A percentile compares a stretch with the other conserved stretches of the same genome.
These are phyloP conservation scores for Opisthograptis luteolata DNA, from an alignment of 2,888 invertebrate genomes.

Conservation along the genomic window DNA sequence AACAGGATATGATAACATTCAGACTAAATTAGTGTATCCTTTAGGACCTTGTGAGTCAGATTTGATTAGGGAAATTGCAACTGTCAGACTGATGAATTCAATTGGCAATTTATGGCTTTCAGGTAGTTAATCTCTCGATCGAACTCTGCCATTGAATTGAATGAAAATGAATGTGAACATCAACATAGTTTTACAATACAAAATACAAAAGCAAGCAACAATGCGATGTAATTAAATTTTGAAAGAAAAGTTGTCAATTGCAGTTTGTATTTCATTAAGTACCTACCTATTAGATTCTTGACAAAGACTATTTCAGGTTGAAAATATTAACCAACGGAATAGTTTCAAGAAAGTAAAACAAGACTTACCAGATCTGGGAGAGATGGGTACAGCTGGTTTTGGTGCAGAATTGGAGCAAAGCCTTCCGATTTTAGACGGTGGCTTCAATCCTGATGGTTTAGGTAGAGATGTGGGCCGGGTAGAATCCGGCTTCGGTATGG, in stretches of 20 bases:
- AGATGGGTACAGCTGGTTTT: slow-evolving; percentile 87
- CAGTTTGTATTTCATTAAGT: slow-evolving; percentile 37
- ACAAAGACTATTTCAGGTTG: background rate
- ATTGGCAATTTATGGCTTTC: slow-evolving; percentile 42
- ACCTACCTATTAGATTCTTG: background rate
- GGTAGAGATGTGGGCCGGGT: slow-evolving; percentile 69
- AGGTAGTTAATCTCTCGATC: slow-evolving; percentile 36
- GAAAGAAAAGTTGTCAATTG: slow-evolving; percentile 37
- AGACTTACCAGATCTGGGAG: slow-evolving; percentile 81
- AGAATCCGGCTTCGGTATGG: slow-evolving; percentile 55
- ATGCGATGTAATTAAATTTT: slow-evolving; percentile 4
- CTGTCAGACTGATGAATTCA: slow-evolving; percentile 45
- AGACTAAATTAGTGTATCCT: slow-evolving; percentile 36
- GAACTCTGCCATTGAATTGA: slow-evolving; percentile 40
- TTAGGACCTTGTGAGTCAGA: slow-evolving; percentile 42
- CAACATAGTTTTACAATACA: slow-evolving; percentile 9
- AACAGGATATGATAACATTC: slow-evolving; percentile 38
- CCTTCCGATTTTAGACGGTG: slow-evolving; percentile 87
- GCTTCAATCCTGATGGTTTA: slow-evolving; percentile 86
- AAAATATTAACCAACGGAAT: slow-evolving; percentile 9
- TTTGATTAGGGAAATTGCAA: slow-evolving; percentile 49
- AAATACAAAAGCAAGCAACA: slow-evolving; percentile 18
- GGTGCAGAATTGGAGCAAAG: slow-evolving; percentile 86
- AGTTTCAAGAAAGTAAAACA: slow-evolving; percentile 14
- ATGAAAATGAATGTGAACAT: slow-evolving; percentile 29